Percentiles rank a stretch among this genome's conserved stretches.
These are phyloP conservation scores for Ladona fulva DNA, from an alignment of 1,140 invertebrate species.

Conservation along the genomic window DNA sequence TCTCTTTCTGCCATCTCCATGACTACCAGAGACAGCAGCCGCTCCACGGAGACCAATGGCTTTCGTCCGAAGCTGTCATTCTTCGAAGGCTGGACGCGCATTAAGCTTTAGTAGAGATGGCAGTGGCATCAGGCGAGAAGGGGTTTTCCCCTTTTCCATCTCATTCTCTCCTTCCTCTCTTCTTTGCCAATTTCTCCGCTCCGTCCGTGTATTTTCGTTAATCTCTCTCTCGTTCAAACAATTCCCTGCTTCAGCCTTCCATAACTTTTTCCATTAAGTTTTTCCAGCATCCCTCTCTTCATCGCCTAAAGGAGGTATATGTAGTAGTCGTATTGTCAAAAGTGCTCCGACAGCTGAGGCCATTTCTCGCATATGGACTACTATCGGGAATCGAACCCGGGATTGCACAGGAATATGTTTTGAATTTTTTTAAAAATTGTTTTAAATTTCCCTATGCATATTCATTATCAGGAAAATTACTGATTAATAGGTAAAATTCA, in stretches of 20 bases:
- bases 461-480: too few species aligned
- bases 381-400: too few species aligned
- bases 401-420: too few species aligned
- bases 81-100: not conserved
- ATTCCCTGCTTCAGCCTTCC: not conserved
- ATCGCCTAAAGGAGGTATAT: too few species aligned
- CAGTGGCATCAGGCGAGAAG: not conserved
- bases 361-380: too few species aligned
- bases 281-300: too few species aligned
- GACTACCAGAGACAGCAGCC: not conserved
- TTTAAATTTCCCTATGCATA: too few species aligned
- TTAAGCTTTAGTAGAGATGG: constrained; percentile 1
- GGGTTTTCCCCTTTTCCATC: not conserved
- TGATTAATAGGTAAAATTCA: too few species aligned
- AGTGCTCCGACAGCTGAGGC: too few species aligned
- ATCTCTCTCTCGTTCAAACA: not conserved
- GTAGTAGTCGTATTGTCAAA: too few species aligned
- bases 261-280: too few species aligned
- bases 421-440: too few species aligned
- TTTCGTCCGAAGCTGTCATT: not conserved
- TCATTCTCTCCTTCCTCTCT: not conserved
- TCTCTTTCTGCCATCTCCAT: not conserved
- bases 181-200: not conserved
- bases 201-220: not conserved
- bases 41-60: not conserved